Conservation (phyloP, 2,888 invertebrate genomes). For the Agonopterix alstromeriana region DNA sequence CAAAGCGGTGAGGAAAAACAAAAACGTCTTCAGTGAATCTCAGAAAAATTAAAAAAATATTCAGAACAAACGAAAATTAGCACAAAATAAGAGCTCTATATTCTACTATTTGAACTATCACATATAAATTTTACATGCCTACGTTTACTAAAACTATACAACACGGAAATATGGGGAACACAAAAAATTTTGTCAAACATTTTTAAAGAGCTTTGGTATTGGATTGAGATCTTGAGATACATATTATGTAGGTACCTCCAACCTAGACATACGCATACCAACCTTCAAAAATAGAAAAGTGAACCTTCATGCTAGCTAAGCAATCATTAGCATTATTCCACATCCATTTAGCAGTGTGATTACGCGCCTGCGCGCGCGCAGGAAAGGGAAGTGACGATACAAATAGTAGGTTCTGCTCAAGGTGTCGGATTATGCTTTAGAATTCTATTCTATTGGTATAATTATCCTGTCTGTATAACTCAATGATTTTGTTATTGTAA, state of each 20-base stretch:
- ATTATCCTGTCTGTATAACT: slow-evolving; percentile 11
- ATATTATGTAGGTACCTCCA: neutral
- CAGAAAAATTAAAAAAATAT: too few relatives aligned
- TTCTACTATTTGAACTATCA: too few relatives aligned
- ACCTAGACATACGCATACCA: slow-evolving; percentile 13
- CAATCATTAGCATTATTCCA: slow-evolving; percentile 28
- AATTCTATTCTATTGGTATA: slow-evolving; percentile 18
- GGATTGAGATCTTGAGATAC: slow-evolving; percentile 7
- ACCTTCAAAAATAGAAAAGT: slow-evolving; percentile 33
- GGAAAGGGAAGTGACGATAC: slow-evolving; percentile 61
- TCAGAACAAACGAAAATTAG: too few relatives aligned
- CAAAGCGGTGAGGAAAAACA: too few relatives aligned
- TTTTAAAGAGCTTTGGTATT: too few relatives aligned
- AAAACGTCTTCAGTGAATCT: too few relatives aligned
- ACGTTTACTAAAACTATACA: too few relatives aligned
- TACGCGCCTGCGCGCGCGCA: slow-evolving; percentile 21
- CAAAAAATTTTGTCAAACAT: too few relatives aligned
- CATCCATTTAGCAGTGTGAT: slow-evolving; percentile 36
- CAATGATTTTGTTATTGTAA: neutral
- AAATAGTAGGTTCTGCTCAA: slow-evolving; percentile 40
- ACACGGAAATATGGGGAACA: too few relatives aligned
- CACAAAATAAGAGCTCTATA: too few relatives aligned
- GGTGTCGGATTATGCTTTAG: slow-evolving; percentile 33
- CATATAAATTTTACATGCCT: too few relatives aligned
- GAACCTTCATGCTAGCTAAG: slow-evolving; percentile 41